Base-by-base conservation (phyloP, 1,140 invertebrate species). In the Rhopalosiphum maidis region DNA sequence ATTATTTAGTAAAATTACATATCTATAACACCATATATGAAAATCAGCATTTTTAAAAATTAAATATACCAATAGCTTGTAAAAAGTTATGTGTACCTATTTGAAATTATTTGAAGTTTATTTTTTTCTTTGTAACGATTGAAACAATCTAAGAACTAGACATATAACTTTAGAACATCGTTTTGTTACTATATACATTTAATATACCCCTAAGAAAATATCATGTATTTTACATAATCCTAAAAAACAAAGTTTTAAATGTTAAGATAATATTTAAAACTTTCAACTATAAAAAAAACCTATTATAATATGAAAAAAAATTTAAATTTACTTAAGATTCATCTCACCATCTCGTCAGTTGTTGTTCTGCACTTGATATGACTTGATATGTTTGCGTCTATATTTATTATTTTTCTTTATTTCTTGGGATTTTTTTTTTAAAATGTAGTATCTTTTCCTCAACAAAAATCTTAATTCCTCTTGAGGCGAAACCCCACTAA, bases 191-290 rank as follows among this genome's bases (percentile, higher is more conserved):
- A 77, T 77, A n/a, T 4, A 21, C 18, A 18, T 77, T n/a, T 77
- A 35, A 77, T 77, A 77, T 77, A 77, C 60, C 60, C 23, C 5
- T n/a, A n/a, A 77, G 60, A 77, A 77, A 77, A 68, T 68, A 68
- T 77, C 5, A 77, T 77, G n/a, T 35, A 77, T n/a, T 77, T 77
- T 77, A 77, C 30, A 77, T 77, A n/a, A 77, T 77, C 60, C 18
- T 68, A 46, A 11, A 77, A 77, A 77, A 77, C 60, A 77, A 77
- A 77, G 60, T 77, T n/a, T 77, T 77, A 77, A 77, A 77, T 77
- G 30, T 77, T 77, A 77, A n/a, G 15, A n/a, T 15, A 77, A 77
- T 77, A 77, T 77, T 77, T 35, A 77, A 77, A n/a, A 77, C 60
- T 77, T n/a, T 77, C 11, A n/a, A 77, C 30, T 77, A n/a, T 15